These are phyloP conservation scores for Climacteris rufus DNA, from an alignment of 2,113 vertebrate species.

Conservation along the genomic window DNA sequence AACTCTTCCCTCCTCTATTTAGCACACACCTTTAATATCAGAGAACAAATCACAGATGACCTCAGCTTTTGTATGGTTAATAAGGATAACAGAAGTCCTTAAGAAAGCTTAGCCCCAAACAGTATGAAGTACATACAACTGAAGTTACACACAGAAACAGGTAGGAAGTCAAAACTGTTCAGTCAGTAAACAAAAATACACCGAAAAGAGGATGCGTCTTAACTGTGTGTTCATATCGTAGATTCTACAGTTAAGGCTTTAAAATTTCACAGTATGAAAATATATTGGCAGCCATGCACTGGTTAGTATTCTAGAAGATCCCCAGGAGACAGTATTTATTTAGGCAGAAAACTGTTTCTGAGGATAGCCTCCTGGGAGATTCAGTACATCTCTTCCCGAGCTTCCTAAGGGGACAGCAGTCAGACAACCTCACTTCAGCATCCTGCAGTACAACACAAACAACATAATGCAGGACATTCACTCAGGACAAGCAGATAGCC, in stretches of 20 bases:
- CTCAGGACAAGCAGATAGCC: not conserved
- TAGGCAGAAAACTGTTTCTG: conserved; percentile 2
- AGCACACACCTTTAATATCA: not conserved
- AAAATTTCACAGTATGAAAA: not conserved
- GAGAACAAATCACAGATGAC: not conserved
- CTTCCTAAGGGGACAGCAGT: conserved; percentile 26
- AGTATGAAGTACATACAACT: not conserved
- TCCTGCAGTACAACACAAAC: conserved; percentile 31
- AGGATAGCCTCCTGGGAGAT: not conserved
- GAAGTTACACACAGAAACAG: not conserved
- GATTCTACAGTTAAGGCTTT: not conserved
- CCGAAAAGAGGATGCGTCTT: not conserved
- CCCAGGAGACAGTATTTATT: not conserved
- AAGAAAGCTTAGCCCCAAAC: not conserved
- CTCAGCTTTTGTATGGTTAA: not conserved
- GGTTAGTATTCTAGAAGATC: not conserved
- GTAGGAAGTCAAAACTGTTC: not conserved
- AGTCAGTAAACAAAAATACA: not conserved
- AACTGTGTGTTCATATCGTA: not conserved
- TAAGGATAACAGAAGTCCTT: not conserved
- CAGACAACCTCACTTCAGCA: conserved; percentile 18
- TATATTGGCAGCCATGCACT: not conserved
- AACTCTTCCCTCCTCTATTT: not conserved
- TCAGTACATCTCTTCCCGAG: not conserved
- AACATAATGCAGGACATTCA: conserved; percentile 23